A percentile compares a stretch with the other conserved stretches of the same genome.
Evolutionary conservation across 2,888 invertebrate genomes (phyloP).

Genomic region (Tenodera sinensis): DNA sequence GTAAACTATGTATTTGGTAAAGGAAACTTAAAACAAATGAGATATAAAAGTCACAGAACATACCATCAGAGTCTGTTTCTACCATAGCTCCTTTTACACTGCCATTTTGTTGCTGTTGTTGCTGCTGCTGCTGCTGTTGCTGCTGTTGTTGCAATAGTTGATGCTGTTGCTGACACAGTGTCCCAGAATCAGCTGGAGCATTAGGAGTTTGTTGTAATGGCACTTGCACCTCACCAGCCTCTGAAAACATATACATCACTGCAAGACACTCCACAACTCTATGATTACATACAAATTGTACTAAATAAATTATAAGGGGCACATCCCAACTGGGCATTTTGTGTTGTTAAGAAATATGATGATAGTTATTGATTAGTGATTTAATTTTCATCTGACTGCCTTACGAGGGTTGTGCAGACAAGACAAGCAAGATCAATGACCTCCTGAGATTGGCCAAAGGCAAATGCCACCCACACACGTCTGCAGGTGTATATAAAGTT

Average conservation of each 20-base stretch:
- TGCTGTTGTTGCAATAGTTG: conserved; percentile 38
- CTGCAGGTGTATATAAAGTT: no score
- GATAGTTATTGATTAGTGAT: no score
- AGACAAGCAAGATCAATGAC: no score
- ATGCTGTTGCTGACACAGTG: neutral
- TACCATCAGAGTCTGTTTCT: neutral
- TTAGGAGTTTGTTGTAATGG: conserved; percentile 35
- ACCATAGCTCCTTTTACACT: conserved; percentile 23
- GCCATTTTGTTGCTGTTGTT: conserved; percentile 42
- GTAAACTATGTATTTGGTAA: neutral
- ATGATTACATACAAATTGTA: neutral
- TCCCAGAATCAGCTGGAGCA: conserved; percentile 30
- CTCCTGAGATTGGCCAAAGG: no score
- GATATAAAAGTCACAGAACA: neutral
- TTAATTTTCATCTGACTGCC: no score
- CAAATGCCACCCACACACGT: no score
- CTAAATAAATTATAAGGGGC: no score
- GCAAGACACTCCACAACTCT: neutral
- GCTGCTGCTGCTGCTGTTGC: no score
- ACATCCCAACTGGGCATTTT: no score
- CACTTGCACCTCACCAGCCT: conserved; percentile 44
- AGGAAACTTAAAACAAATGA: neutral
- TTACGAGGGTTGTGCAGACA: no score
- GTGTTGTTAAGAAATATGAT: no score
- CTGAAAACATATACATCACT: conserved; percentile 37